A percentile compares a stretch with the other conserved stretches of the same genome.
These are phyloP conservation scores for Cavia porcellus DNA, from an alignment of 2,113 vertebrate genomes.

Conservation along the genomic window DNA sequence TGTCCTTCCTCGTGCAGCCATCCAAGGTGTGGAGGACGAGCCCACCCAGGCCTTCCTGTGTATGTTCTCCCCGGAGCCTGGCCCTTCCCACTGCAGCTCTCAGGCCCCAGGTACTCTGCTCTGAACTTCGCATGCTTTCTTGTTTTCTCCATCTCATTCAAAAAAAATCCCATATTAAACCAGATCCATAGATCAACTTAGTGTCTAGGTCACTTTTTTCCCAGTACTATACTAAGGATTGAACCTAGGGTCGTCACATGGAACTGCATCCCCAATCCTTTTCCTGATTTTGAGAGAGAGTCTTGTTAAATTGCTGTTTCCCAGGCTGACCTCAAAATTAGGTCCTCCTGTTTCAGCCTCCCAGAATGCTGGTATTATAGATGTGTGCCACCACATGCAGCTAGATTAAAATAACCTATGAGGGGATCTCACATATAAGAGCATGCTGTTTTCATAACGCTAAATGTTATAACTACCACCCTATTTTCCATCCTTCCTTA, in stretches of 20 bases:
- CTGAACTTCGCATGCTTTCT: background rate
- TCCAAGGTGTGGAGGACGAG: constrained; percentile 64
- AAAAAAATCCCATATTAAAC: background rate
- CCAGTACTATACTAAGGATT: background rate
- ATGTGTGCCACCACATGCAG: background rate
- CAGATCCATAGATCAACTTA: background rate
- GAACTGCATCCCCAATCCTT: background rate
- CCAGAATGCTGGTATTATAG: background rate
- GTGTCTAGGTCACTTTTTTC: background rate
- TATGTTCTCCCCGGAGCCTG: background rate
- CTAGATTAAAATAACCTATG: background rate
- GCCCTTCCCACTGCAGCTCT: constrained; percentile 29
- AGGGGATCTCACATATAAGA: background rate
- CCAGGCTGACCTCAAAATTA: background rate
- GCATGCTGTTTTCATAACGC: background rate
- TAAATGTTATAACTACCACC: background rate
- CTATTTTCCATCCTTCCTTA: constrained; percentile 34
- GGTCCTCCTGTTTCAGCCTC: background rate
- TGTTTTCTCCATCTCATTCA: constrained; percentile 33
- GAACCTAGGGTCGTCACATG: background rate
- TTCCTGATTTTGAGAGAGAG: background rate
- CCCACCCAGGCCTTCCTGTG: constrained; percentile 72
- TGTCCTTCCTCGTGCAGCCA: background rate
- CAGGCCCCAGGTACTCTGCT: constrained; percentile 49
- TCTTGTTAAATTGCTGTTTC: background rate